Conservation (phyloP, 2,888 invertebrate genomes). For the Trachelus tabidus region DNA sequence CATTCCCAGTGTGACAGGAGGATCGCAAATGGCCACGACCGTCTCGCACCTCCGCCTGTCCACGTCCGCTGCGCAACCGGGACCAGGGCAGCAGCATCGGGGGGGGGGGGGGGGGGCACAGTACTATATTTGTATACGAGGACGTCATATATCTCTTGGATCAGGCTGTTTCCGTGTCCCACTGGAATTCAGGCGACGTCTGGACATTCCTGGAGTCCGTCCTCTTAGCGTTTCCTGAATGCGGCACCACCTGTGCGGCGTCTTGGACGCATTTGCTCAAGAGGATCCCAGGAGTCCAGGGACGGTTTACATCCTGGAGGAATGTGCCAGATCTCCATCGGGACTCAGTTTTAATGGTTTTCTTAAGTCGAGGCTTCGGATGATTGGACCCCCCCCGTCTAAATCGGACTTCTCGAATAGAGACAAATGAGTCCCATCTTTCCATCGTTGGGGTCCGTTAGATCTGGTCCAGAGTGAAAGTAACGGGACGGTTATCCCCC, state of each 20-base stretch:
- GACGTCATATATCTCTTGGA: background rate
- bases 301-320: slow-evolving; percentile 28
- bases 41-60: background rate
- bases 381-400: background rate
- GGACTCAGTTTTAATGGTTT: slow-evolving; percentile 44
- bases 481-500: background rate
- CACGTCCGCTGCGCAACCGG: background rate
- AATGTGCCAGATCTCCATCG: slow-evolving; percentile 44
- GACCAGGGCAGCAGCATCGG: background rate
- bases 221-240: background rate
- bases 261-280: background rate
- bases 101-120: background rate
- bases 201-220: background rate
- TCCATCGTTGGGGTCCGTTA: background rate
- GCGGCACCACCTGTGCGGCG: background rate
- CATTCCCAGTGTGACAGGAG: slow-evolving; percentile 1
- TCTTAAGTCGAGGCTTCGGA: slow-evolving; percentile 18
- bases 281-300: background rate
- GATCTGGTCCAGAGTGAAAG: background rate
- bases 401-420: background rate
- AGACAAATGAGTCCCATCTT: background rate
- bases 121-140: background rate
- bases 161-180: background rate
- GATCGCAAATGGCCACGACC: background rate
- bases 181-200: background rate